Evolutionary conservation across 2,888 invertebrate genomes (phyloP).

Genomic region (Saturnia japonica): DNA sequence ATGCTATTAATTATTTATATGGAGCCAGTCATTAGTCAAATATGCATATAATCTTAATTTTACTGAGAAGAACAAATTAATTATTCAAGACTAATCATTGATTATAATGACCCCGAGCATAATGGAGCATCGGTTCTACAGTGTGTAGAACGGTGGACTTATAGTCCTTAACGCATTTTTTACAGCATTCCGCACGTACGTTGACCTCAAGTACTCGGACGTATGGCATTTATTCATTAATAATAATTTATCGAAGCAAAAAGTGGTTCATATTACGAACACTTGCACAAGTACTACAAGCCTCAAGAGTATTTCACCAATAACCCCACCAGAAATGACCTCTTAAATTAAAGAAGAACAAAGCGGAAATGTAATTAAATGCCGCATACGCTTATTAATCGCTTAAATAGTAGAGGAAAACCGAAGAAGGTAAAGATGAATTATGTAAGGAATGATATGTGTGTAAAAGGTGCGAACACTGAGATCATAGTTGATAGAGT

Average conservation of each 20-base stretch:
- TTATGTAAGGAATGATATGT: no score
- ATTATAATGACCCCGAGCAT: slow-evolving; percentile 57
- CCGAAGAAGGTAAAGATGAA: no score
- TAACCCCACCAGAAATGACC: background rate
- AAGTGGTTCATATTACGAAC: slow-evolving; percentile 69
- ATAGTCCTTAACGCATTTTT: slow-evolving; percentile 77
- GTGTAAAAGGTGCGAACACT: no score
- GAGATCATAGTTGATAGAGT: no score
- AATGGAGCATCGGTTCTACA: slow-evolving; percentile 52
- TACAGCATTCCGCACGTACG: slow-evolving; percentile 71
- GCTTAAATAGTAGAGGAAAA: no score
- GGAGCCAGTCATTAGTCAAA: background rate
- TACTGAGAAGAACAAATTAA: slow-evolving; percentile 48
- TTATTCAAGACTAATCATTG: slow-evolving; percentile 60
- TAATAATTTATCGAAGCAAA: slow-evolving; percentile 69
- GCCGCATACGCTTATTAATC: no score
- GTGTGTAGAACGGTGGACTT: slow-evolving; percentile 60
- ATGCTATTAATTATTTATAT: background rate
- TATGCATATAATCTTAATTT: slow-evolving; percentile 3
- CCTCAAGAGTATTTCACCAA: background rate
- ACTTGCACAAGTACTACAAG: slow-evolving; percentile 46
- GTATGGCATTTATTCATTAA: slow-evolving; percentile 72
- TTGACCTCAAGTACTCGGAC: slow-evolving; percentile 73
- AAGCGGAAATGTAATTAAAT: no score
- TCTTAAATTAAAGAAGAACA: no score